A percentile compares a stretch with the other conserved stretches of the same genome.
phyloP scores from a whole-genome alignment of 1,140 invertebrate genomes.

The Bombus picipes region DNA sequence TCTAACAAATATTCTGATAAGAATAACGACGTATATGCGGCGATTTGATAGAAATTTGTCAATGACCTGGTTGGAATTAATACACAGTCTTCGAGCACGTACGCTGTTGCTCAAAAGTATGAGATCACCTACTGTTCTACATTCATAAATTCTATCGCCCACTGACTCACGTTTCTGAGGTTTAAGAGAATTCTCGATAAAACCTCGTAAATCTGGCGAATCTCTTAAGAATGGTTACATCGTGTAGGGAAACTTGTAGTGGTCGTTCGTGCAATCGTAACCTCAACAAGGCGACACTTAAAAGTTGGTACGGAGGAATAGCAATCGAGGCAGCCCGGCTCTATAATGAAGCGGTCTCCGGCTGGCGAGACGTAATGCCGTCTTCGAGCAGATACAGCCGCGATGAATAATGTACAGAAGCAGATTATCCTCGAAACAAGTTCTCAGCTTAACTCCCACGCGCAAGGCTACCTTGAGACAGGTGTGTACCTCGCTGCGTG shows the following conservation, averaged over 20 bases:
- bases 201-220: not conserved
- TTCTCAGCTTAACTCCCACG: slow-evolving; percentile 77
- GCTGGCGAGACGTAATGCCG: slow-evolving; percentile 27
- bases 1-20: not conserved
- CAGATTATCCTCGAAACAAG: slow-evolving; percentile 75
- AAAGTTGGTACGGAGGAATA: not conserved
- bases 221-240: not conserved
- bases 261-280: not conserved
- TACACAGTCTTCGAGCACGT: not conserved
- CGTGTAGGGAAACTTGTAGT: too few species aligned
- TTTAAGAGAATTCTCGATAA: not conserved
- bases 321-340: not conserved
- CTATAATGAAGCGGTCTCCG: slow-evolving; percentile 36
- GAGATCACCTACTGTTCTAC: slow-evolving; percentile 7
- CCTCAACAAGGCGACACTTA: not conserved
- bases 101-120: slow-evolving; percentile 17
- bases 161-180: not conserved
- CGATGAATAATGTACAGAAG: slow-evolving; percentile 71
- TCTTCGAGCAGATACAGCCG: slow-evolving; percentile 50
- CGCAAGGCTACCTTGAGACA: slow-evolving; percentile 68
- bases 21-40: not conserved
- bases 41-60: not conserved
- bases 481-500: slow-evolving; percentile 61
- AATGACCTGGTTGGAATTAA: not conserved
- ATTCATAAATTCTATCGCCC: slow-evolving; percentile 13